A percentile compares a stretch with the other conserved stretches of the same genome.
These are phyloP conservation scores for Heliconius ethilla DNA, from an alignment of 2,888 invertebrate species.

Conservation along the genomic window DNA sequence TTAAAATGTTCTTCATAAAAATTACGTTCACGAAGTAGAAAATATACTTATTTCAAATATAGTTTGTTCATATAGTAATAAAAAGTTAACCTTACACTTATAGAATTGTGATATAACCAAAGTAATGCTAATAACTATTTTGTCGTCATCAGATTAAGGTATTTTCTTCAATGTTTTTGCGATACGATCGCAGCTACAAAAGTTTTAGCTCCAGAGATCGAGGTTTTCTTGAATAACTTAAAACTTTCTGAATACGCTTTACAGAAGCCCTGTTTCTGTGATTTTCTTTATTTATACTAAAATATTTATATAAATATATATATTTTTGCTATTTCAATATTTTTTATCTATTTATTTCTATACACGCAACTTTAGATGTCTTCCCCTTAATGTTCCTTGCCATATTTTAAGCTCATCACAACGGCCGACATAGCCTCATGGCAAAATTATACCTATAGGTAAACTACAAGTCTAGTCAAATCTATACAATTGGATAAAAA, in stretches of 20 bases:
- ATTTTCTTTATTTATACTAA: conserved; percentile 43
- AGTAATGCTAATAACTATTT: neutral
- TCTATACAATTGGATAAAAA: too few species aligned
- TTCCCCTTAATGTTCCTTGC: neutral
- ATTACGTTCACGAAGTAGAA: too few species aligned
- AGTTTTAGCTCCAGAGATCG: conserved; percentile 43
- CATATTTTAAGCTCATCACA: neutral
- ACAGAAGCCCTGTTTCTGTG: conserved; percentile 44
- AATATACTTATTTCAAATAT: too few species aligned
- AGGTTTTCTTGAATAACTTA: conserved; percentile 56
- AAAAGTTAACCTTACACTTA: neutral
- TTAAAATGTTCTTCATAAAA: too few species aligned
- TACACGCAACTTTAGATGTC: neutral
- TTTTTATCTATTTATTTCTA: neutral
- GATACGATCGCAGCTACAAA: conserved; percentile 51
- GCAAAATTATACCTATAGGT: neutral
- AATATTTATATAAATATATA: neutral
- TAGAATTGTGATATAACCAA: neutral
- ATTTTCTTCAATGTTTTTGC: conserved; percentile 48
- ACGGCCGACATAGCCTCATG: neutral
- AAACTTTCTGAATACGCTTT: conserved; percentile 50
- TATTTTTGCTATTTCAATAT: too few species aligned
- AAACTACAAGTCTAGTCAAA: neutral
- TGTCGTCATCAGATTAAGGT: conserved; percentile 32
- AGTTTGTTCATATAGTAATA: neutral